phyloP scores from a whole-genome alignment of 2,888 invertebrate genomes.

The Lathronympha strigana region DNA sequence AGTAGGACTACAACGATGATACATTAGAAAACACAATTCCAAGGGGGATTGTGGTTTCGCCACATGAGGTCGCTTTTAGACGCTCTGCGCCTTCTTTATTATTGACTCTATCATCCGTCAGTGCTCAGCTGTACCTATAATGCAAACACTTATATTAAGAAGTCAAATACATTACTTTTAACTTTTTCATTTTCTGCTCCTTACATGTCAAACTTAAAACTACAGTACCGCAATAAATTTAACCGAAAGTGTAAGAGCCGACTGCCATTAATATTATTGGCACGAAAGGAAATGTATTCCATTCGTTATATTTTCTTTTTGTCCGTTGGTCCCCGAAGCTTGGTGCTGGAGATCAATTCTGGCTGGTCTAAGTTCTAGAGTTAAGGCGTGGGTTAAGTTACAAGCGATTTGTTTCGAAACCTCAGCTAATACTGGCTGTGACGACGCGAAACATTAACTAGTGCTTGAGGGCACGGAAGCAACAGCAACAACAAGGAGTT shows the following conservation, averaged over 20 bases:
- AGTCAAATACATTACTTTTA: neutral
- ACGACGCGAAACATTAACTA: too few relatives aligned
- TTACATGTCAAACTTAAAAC: neutral
- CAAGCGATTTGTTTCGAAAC: neutral
- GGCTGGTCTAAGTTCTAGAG: constrained; percentile 45
- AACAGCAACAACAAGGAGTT: too few relatives aligned
- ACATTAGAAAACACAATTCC: too few relatives aligned
- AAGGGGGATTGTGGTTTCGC: too few relatives aligned
- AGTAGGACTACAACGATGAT: too few relatives aligned
- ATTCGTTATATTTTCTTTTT: constrained; percentile 34
- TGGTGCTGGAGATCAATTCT: constrained; percentile 43
- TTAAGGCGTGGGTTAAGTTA: constrained; percentile 33
- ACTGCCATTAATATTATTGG: constrained; percentile 26
- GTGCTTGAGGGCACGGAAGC: too few relatives aligned
- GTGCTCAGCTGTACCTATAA: too few relatives aligned
- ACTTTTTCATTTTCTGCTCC: neutral
- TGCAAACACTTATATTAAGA: too few relatives aligned
- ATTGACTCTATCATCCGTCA: too few relatives aligned
- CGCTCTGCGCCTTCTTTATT: too few relatives aligned
- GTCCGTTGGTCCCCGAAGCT: constrained; percentile 33
- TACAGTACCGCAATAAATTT: neutral
- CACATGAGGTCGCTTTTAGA: too few relatives aligned
- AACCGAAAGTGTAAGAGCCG: neutral
- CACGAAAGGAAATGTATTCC: constrained; percentile 27
- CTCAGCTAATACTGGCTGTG: too few relatives aligned